These are phyloP conservation scores for Manis javanica DNA, from an alignment of 2,797 vertebrate genomes.

Conservation along the genomic window DNA sequence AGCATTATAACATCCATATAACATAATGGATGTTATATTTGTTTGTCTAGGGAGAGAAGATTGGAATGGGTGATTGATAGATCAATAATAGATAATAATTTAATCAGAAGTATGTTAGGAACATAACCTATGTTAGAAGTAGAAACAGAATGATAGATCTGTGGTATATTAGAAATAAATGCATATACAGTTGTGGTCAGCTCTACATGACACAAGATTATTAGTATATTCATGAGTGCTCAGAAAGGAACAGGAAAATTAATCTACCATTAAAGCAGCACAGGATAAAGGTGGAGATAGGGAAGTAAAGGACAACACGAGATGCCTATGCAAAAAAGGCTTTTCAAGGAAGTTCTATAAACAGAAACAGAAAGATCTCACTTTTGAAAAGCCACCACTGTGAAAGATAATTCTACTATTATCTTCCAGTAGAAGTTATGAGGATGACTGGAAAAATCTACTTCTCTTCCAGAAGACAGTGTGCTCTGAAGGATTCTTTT, in stretches of 20 bases:
- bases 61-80: neutral
- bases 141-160: neutral
- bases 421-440: conserved; percentile 24
- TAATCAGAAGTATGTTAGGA: neutral
- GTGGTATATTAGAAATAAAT: neutral
- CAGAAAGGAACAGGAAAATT: neutral
- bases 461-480: neutral
- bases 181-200: neutral
- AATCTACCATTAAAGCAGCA: conserved; percentile 14
- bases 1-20: neutral
- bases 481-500: conserved; percentile 17
- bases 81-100: neutral
- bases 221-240: neutral
- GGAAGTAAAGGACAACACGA: neutral
- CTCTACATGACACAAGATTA: neutral
- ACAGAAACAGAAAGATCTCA: neutral
- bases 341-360: conserved; percentile 11
- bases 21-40: neutral
- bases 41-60: neutral
- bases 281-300: neutral
- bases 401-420: neutral
- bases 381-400: neutral
- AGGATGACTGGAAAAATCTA: conserved; percentile 30
- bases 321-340: neutral
- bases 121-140: neutral